Conservation (phyloP, 2,113 vertebrate species). For the Litocranius walleri region DNA sequence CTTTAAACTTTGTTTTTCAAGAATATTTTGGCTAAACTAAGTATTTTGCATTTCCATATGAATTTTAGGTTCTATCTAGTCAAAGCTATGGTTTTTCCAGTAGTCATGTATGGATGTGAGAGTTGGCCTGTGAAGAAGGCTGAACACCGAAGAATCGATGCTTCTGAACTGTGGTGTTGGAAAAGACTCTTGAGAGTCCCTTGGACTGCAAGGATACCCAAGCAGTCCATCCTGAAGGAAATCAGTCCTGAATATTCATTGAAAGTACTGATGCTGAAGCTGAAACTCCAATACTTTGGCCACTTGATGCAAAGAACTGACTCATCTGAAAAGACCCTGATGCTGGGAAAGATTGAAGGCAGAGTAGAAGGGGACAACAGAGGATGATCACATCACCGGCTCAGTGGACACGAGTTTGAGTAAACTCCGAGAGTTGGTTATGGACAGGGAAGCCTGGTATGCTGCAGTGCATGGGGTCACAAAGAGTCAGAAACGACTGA, state of each 20-base stretch:
- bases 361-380: not conserved
- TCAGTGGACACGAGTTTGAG: not conserved
- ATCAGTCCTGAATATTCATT: not conserved
- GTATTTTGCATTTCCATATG: not conserved
- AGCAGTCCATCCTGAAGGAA: not conserved
- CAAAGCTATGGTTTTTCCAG: not conserved
- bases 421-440: not conserved
- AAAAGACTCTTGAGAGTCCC: not conserved
- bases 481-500: not conserved
- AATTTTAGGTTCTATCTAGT: not conserved
- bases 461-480: not conserved
- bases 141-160: fast-evolving
- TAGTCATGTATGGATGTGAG: not conserved
- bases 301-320: not conserved
- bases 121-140: not conserved
- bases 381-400: fast-evolving
- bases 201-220: not conserved
- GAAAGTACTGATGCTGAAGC: not conserved
- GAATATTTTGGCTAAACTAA: not conserved
- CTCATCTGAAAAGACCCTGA: not conserved
- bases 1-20: not conserved
- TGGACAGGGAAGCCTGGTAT: not conserved
- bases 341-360: not conserved
- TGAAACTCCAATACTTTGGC: not conserved
- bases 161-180: not conserved